Base-by-base conservation (phyloP, 2,113 vertebrate genomes). In the Thalassoma bifasciatum region DNA sequence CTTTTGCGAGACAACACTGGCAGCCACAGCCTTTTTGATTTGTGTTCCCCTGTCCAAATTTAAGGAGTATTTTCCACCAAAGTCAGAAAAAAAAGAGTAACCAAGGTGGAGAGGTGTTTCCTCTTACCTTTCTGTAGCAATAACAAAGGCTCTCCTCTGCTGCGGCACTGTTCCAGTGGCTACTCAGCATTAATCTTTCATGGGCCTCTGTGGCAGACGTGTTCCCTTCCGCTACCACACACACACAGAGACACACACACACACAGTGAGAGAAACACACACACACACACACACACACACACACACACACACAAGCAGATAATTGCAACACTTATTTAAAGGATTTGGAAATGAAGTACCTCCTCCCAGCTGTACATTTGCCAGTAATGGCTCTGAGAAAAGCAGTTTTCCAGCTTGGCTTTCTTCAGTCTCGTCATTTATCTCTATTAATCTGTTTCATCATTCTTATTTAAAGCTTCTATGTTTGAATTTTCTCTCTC, bases 171-270 rank as follows among this genome's bases (percentile, higher is more conserved):
- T 61, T 81, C 44, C 79, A 70, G 75, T 59, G 58, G 63, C 36
- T 77, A 73, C 79, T 80, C 72, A 59, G 72, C 79, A 84, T 86
- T 75, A 86, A 89, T 85, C 73, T 85, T 89, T 89, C 79, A 82
- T 66, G 79, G 75, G 23, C 46, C 62, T 80, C 66, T 40, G 72
- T 74, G 76, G 72, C 66, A 67, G 60, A 66, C 38, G 64, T 22
- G 17, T 70, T 60, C 46, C 40, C 59, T 56, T 46, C 60, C 49
- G 38, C 78, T 64, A 17, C 38, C 77, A 23, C 54, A 64, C 72
- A 73, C 67, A 75, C 62, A 40, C 36, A 46, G 17, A 47, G 22
- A 53, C 34, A 67, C 37, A 44, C 37, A 54, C 65, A 30, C 44
- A 64, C 72, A 65, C 68, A 78, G n/a, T n/a, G n/a, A n/a, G n/a